Evolutionary conservation across 1,140 invertebrate genomes (phyloP).

Genomic region (Sipha flava): DNA sequence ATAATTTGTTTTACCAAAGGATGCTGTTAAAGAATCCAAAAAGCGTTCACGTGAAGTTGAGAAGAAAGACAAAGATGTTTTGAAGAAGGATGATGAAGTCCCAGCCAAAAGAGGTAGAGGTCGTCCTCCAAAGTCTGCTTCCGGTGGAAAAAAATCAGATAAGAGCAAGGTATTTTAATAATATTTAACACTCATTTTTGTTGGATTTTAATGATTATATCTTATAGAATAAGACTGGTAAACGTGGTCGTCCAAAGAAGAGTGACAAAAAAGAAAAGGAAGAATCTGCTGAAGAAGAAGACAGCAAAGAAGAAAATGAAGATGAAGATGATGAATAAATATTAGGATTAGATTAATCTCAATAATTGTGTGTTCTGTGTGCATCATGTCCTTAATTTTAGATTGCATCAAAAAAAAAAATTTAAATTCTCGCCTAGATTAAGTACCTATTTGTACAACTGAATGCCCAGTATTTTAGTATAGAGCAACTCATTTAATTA

Average conservation of each 20-base stretch:
- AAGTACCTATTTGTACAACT: conserved; percentile 22
- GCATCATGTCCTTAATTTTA: conserved; percentile 16
- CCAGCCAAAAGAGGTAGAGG: conserved; percentile 22
- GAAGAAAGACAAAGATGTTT: conserved; percentile 16
- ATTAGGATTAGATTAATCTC: conserved; percentile 18
- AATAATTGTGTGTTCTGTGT: conserved; percentile 25
- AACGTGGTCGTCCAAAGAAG: conserved; percentile 26
- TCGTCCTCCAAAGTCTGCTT: conserved; percentile 9
- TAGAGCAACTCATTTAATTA: conserved; percentile 12
- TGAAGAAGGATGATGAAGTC: conserved; percentile 10
- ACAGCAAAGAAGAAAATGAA: conserved; percentile 25
- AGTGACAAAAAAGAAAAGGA: conserved; percentile 26
- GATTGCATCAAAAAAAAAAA: conserved; percentile 14
- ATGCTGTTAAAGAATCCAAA: conserved; percentile 11
- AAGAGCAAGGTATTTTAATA: background rate
- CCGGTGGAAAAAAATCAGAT: background rate
- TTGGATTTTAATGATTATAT: background rate
- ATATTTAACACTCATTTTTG: background rate
- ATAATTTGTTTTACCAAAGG: background rate
- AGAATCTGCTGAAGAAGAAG: conserved; percentile 23
- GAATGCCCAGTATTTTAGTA: conserved; percentile 26
- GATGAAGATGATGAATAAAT: conserved; percentile 13
- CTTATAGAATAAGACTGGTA: conserved; percentile 17
- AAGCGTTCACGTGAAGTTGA: conserved; percentile 3
- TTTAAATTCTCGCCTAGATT: conserved; percentile 15